Conservation (phyloP, 2,888 invertebrate genomes). For the Linnaemya vulpina region DNA sequence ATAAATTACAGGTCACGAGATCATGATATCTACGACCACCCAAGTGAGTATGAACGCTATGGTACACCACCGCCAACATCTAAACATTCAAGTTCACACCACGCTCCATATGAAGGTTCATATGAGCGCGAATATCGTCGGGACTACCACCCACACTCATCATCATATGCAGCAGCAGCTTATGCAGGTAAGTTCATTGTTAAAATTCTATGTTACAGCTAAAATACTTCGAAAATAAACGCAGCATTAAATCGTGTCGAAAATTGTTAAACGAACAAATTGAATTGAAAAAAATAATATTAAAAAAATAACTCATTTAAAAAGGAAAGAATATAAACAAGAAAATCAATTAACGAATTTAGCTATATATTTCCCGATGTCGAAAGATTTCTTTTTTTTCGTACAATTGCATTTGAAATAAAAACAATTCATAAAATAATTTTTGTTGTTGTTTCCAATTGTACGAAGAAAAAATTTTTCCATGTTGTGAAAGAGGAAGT, state of each 20-base stretch:
- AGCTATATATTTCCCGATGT: slow-evolving; percentile 59
- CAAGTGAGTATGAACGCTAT: slow-evolving; percentile 81
- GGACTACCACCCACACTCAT: slow-evolving; percentile 81
- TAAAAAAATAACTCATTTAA: slow-evolving; percentile 33
- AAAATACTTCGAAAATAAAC: slow-evolving; percentile 51
- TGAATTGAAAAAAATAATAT: slow-evolving; percentile 49
- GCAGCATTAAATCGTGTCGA: slow-evolving; percentile 37
- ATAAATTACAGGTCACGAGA: slow-evolving; percentile 77
- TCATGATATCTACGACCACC: slow-evolving; percentile 81
- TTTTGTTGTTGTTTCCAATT: too few species aligned
- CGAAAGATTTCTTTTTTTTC: too few species aligned
- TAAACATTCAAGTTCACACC: slow-evolving; percentile 80
- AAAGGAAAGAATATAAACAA: slow-evolving; percentile 44
- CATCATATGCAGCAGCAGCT: slow-evolving; percentile 80
- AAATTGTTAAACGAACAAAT: slow-evolving; percentile 48
- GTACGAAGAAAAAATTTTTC: too few species aligned
- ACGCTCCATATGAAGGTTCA: slow-evolving; percentile 80
- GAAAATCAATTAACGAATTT: slow-evolving; percentile 63
- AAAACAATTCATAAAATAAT: too few species aligned
- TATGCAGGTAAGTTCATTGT: slow-evolving; percentile 79
- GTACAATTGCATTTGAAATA: too few species aligned
- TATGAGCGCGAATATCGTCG: slow-evolving; percentile 81
- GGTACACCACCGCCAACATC: slow-evolving; percentile 81
- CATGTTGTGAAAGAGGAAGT: too few species aligned
- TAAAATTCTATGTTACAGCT: slow-evolving; percentile 59